phyloP scores from a whole-genome alignment of 92 coral and sea anemone genomes.

The Actinernus sp. region DNA sequence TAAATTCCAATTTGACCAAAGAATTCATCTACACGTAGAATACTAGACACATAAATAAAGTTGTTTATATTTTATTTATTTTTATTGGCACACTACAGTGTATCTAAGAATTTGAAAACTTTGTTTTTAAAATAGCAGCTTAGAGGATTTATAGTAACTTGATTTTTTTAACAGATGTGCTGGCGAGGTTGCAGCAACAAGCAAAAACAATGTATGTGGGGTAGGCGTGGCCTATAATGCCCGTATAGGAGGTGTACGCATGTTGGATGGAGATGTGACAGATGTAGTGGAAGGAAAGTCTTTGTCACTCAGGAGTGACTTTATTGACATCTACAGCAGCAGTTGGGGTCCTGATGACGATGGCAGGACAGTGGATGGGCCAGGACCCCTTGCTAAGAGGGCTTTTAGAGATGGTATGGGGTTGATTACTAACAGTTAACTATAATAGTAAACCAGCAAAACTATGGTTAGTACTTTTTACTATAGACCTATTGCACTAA shows the following conservation, averaged over 20 bases:
- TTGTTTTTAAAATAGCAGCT: no score
- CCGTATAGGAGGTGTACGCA: conserved; percentile 94
- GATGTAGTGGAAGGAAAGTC: conserved; percentile 93
- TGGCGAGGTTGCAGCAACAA: conserved; percentile 94
- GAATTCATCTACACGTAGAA: no score
- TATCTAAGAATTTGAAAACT: no score
- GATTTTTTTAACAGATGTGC: conserved; percentile 85
- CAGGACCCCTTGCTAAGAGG: conserved; percentile 88
- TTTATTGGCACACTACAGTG: no score
- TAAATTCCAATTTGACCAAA: no score
- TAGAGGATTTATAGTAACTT: no score
- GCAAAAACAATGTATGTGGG: conserved; percentile 83
- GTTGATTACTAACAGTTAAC: no score
- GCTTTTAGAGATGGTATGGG: conserved; percentile 93
- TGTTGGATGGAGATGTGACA: conserved; percentile 99
- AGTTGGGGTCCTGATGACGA: conserved; percentile 99
- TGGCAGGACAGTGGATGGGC: conserved; percentile 97
- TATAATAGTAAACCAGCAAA: no score
- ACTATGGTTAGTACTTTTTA: no score
- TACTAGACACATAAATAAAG: no score
- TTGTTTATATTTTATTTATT: no score
- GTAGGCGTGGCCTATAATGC: conserved; percentile 98
- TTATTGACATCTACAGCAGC: conserved; percentile 95
- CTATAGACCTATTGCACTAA: no score
- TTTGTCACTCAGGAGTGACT: conserved; percentile 69